Base-by-base conservation (phyloP, 64 coral and sea anemone species). In the Trachythela sp. region DNA sequence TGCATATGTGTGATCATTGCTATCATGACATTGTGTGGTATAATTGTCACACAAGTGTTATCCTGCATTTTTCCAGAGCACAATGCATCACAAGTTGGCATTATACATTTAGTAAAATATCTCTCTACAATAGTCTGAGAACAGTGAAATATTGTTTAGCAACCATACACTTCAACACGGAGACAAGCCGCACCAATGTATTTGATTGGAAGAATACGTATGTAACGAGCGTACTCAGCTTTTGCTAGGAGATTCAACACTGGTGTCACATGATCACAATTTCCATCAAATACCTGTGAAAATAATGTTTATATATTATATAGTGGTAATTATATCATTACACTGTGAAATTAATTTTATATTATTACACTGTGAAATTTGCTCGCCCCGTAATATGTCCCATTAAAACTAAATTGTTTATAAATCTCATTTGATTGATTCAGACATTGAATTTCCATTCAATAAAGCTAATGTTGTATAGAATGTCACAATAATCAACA, bases 281-380 rank as follows among this genome's bases (percentile, higher is more conserved):
- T 80, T 20, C 75, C 75, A 39, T 80, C 32, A 29, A 80, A 80
- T 30, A 80, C 75, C 75, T 80, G 75, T 15, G 11, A 80, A 80
- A 6, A 37, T 34, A 34, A 80, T 36, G 8, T 29, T 37, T 3
- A 18, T 4, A 64, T 20, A 5, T n/a, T 20, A 64, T n/a, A 27
- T n/a, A 22, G 2, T 2, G 13, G 15, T n/a, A 59, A 59, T 10
- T 1, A 64, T 52, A 20, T 52, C 1, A 52, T 20, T 15, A 52
- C 22, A 52, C 22, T n/a, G n/a, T n/a, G n/a, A n/a, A n/a, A n/a
- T n/a, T n/a, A n/a, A n/a, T n/a, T n/a, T n/a, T n/a, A n/a, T n/a
- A n/a, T n/a, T n/a, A n/a, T n/a, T n/a, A n/a, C n/a, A n/a, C n/a
- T n/a, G n/a, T n/a, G n/a, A n/a, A n/a, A n/a, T n/a, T n/a, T n/a